phyloP scores from a whole-genome alignment of 1,140 invertebrate species.

The Pseudomyrmex dendroicus region DNA sequence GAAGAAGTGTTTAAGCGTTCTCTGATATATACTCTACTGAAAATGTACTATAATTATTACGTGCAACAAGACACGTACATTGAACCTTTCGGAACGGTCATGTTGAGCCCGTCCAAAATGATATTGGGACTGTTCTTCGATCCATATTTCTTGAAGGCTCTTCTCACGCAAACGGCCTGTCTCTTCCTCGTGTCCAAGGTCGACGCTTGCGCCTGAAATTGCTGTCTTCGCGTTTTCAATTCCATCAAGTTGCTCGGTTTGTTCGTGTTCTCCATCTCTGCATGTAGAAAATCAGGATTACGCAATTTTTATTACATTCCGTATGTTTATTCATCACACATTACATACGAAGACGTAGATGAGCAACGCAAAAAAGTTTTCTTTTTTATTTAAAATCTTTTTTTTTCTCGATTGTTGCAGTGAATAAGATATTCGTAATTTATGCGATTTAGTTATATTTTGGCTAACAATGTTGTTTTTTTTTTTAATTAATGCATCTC shows the following conservation, averaged over 20 bases:
- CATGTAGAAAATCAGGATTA: background rate
- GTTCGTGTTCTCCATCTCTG: conserved; percentile 76
- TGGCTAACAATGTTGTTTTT: too few relatives aligned
- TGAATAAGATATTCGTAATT: too few relatives aligned
- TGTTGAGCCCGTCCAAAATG: conserved; percentile 94
- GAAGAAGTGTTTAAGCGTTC: too few relatives aligned
- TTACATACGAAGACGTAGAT: too few relatives aligned
- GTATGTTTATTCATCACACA: background rate
- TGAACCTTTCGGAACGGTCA: conserved; percentile 95
- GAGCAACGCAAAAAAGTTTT: too few relatives aligned
- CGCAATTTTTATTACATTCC: background rate
- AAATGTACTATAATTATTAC: conserved; percentile 5
- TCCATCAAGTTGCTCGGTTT: conserved; percentile 77
- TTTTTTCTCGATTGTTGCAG: too few relatives aligned
- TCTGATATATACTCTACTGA: too few relatives aligned
- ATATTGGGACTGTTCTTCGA: conserved; percentile 93
- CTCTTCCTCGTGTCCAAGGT: conserved; percentile 90
- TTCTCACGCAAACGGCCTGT: conserved; percentile 92
- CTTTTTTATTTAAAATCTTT: too few relatives aligned
- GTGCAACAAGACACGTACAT: conserved; percentile 88
- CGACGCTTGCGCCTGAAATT: conserved; percentile 88
- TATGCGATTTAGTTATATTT: too few relatives aligned
- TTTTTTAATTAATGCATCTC: too few relatives aligned
- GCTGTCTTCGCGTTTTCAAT: conserved; percentile 81
- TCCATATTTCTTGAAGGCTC: conserved; percentile 94